Base-by-base conservation (phyloP, 2,113 vertebrate genomes). In the Pteropus alecto region DNA sequence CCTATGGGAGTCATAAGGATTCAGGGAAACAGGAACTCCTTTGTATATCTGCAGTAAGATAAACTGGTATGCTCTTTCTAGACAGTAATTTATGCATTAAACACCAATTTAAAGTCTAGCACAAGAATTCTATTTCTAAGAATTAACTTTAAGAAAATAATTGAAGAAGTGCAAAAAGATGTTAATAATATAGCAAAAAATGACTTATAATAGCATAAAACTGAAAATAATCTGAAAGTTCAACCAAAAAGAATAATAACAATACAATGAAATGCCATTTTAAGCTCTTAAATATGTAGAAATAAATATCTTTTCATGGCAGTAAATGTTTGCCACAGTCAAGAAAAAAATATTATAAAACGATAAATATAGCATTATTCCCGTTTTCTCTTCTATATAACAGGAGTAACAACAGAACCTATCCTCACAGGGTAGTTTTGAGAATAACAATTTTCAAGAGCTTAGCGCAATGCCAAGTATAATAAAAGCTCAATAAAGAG, bases 51-150 rank as follows among this genome's bases (percentile, higher is more conserved):
- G 5, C 28, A 35, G 7, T 30, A 41, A 89, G 28, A 28, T 30
- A 35, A 68, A 88, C n/a, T 88, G 70, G 48, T 43, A 77, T 76
- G 46, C n/a, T 86, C 82, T 93, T 95, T 93, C 48, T 74, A 83
- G 33, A 82, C 78, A 77, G 41, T 51, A 85, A 68, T 61, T 48
- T 71, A 63, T 43, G 54, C 83, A 73, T 76, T 46, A 93, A 88
- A 92, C 16, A 56, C 8, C 74, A 83, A 81, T 63, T 58, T 58
- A 89, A 79, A 79, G 30, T 56, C 70, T 46, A 61, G 35, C 60
- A 70, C 51, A 92, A 91, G 65, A 89, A 85, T 79, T 95, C 79
- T 61, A 77, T 26, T 51, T 61, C 24, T 35, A 73, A 24, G 60
- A 87, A 92, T 65, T 81, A 71, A 81, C 67, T 65, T 95, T 71